Percentiles rank a stretch among this genome's conserved stretches.
These are phyloP conservation scores for Sminthurinus signatus DNA, from an alignment of 1,140 invertebrate genomes.

Conservation along the genomic window DNA sequence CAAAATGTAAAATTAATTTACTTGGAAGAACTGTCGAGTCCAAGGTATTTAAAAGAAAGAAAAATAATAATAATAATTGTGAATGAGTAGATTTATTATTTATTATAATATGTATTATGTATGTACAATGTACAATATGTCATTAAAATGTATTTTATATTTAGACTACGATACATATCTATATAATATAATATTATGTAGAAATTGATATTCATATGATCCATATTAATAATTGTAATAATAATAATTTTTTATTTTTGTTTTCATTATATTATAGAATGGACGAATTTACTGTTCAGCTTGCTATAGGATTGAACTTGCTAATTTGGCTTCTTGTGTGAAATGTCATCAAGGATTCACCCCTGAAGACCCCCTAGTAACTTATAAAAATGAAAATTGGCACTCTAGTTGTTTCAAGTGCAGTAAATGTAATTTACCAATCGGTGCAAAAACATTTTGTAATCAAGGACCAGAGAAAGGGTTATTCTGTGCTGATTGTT, in stretches of 20 bases:
- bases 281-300: constrained; percentile 7
- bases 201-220: too few species aligned
- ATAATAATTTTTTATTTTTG: not conserved
- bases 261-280: not conserved
- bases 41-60: not conserved
- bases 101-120: too few species aligned
- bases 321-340: not conserved
- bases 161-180: not conserved
- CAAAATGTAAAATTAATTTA: not conserved
- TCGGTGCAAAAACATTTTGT: constrained; percentile 19
- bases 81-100: too few species aligned
- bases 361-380: constrained; percentile 1
- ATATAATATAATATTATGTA: not conserved
- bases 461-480: not conserved
- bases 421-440: constrained; percentile 14
- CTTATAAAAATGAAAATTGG: constrained; percentile 10
- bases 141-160: constrained; percentile 5
- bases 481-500: constrained; percentile 21
- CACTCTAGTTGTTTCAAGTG: constrained; percentile 18
- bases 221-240: too few species aligned
- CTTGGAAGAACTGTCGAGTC: not conserved
- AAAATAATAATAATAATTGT: too few species aligned
- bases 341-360: not conserved
- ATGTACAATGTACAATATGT: not conserved
- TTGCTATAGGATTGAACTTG: constrained; percentile 1